Conservation (phyloP, 1,140 invertebrate genomes). For the Macrotrachela quadricornifera region DNA sequence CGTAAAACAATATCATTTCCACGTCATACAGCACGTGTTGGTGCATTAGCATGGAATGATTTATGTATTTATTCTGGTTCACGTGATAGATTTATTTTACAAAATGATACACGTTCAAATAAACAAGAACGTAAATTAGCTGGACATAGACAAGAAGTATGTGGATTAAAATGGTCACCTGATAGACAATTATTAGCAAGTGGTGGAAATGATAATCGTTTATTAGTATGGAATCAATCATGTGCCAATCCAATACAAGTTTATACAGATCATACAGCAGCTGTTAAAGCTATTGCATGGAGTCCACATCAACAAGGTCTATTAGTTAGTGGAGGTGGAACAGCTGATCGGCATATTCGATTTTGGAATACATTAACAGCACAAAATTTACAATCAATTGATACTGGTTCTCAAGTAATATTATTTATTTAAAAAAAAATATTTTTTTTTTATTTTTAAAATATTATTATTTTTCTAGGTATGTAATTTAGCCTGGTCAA, state of each 20-base stretch:
- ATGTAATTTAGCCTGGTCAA: slow-evolving; percentile 97
- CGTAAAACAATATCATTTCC: slow-evolving; percentile 71
- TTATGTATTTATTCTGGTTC: slow-evolving; percentile 88
- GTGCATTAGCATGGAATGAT: slow-evolving; percentile 86
- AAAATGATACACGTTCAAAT: slow-evolving; percentile 67
- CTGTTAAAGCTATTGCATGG: slow-evolving; percentile 91
- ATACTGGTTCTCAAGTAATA: slow-evolving; percentile 64
- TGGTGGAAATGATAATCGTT: slow-evolving; percentile 92
- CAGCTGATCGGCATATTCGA: slow-evolving; percentile 61
- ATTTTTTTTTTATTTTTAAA: not conserved
- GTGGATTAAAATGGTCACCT: slow-evolving; percentile 96
- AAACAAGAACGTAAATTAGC: slow-evolving; percentile 36
- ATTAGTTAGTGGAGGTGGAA: slow-evolving; percentile 86
- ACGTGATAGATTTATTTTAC: slow-evolving; percentile 72
- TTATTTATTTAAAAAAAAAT: not conserved
- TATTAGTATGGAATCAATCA: slow-evolving; percentile 79
- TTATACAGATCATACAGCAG: slow-evolving; percentile 88
- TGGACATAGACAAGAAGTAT: slow-evolving; percentile 87
- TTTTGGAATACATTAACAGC: slow-evolving; percentile 99
- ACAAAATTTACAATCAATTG: slow-evolving; percentile 91
- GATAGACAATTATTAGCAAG: slow-evolving; percentile 93
- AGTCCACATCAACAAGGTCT: slow-evolving; percentile 95
- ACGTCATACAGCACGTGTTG: slow-evolving; percentile 61
- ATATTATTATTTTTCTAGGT: slow-evolving; percentile 34
- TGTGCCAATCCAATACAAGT: slow-evolving; percentile 42